phyloP scores from a whole-genome alignment of 1,140 invertebrate species.

The Bombyx mori region ASM3026992v2 NC_085117.1:15665001-15665500 shows the following conservation, averaged over 20 bases:
- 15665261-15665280: slow-evolving; percentile 81
- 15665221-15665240: slow-evolving; percentile 96
- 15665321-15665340: slow-evolving; percentile 94
- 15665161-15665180: slow-evolving; percentile 92
- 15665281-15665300: slow-evolving; percentile 83
- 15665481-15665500: slow-evolving; percentile 89
- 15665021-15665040: slow-evolving; percentile 96
- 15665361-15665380: slow-evolving; percentile 92
- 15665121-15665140: slow-evolving; percentile 86
- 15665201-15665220: slow-evolving; percentile 97
- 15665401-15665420: slow-evolving; percentile 82
- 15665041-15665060: slow-evolving; percentile 99
- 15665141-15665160: slow-evolving; percentile 82
- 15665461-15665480: slow-evolving; percentile 90
- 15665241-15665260: slow-evolving; percentile 80
- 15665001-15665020: slow-evolving; percentile 84
- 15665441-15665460: slow-evolving; percentile 56
- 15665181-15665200: slow-evolving; percentile 95
- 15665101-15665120: slow-evolving; percentile 92
- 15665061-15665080: slow-evolving; percentile 93
- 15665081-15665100: slow-evolving; percentile 96
- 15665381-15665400: slow-evolving; percentile 89
- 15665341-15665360: slow-evolving; percentile 96
- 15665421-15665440: slow-evolving; percentile 93
- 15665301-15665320: slow-evolving; percentile 86